Evolutionary conservation across 2,113 vertebrate genomes (phyloP).

Genomic region (Protomyctophum bolini): DNA sequence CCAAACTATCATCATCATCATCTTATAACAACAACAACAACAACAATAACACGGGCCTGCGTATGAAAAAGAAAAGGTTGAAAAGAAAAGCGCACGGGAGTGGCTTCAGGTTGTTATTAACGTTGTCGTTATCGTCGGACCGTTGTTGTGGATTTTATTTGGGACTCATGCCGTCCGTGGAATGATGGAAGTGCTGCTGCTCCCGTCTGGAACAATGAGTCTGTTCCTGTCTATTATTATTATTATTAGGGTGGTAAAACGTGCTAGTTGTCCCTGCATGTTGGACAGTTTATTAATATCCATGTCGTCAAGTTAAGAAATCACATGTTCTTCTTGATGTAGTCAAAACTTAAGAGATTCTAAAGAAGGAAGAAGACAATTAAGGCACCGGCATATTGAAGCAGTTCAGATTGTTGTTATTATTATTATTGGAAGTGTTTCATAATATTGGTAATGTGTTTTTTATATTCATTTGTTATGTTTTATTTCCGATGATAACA

Average conservation of each 20-base stretch:
- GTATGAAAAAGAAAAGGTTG: conserved; percentile 72
- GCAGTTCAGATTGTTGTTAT: conserved; percentile 3
- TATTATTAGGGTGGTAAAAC: conserved; percentile 57
- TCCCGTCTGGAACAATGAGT: conserved; percentile 79
- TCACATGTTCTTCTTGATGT: conserved; percentile 34
- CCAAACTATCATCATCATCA: conserved; percentile 43
- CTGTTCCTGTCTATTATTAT: conserved; percentile 69
- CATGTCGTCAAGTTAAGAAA: conserved; percentile 44
- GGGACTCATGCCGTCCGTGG: conserved; percentile 37
- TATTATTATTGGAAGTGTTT: conserved; percentile 11
- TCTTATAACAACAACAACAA: too few relatives aligned
- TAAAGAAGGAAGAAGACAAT: neutral
- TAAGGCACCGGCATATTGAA: conserved; percentile 10
- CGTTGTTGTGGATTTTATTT: conserved; percentile 55
- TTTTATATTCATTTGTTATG: conserved; percentile 5
- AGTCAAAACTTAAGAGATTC: conserved; percentile 3
- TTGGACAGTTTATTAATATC: neutral
- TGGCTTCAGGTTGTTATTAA: conserved; percentile 3
- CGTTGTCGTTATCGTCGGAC: conserved; percentile 20
- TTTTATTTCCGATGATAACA: conserved; percentile 15
- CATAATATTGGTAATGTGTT: conserved; percentile 16
- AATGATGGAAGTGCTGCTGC: conserved; percentile 87
- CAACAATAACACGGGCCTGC: conserved; percentile 51
- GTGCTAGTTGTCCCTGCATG: conserved; percentile 39
- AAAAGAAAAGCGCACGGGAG: conserved; percentile 65